Base-by-base conservation (phyloP, 2,888 invertebrate genomes). In the Pollenia amentaria region DNA sequence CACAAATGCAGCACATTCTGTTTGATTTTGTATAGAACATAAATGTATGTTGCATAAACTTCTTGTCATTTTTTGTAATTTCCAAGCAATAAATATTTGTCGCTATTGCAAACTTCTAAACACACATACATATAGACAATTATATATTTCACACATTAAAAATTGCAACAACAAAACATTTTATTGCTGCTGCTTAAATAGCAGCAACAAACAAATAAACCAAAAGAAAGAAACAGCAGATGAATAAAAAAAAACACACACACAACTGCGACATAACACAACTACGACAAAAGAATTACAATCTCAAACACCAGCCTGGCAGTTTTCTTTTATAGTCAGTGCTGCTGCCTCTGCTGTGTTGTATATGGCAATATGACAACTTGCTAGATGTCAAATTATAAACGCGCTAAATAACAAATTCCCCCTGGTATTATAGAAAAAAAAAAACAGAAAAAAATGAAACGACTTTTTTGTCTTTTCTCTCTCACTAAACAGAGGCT, bases 311-410 rank as follows among this genome's bases (percentile, higher is more conserved):
- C 69, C 67, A 82, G 72, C 67, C 82, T 78, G 73, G 40, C 84
- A 78, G 72, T 44, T 67, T 72, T 69, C 75, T 70, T 73, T 83
- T 78, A 67, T 67, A 75, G 78, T 78, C 81, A 18, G n/a, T 48
- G 55, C 21, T 18, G 55, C 12, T 40, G 60, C 60, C 57, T 12
- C 12, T 75, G 40, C 48, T 48, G 62, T 73, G 73, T 48, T 73
- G 46, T 62, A 53, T 76, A 64, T 84, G 65, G 69, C 57, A 53
- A 70, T 55, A 83, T 88, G 89, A 88, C 87, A 89, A 87, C 88
- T 89, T 88, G 84, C 87, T 85, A 88, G 88, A 89, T 88, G 89
- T 88, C 89, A 89, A 83, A 88, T 89, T 87, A 89, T 87, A 88
- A 85, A 83, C 87, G 88, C 87, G 87, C 87, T 87, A 87, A 87